Evolutionary conservation across 2,888 invertebrate species (phyloP), one percentile per base, ranked within the genome.

Genomic region (Latrodectus elegans): DNA sequence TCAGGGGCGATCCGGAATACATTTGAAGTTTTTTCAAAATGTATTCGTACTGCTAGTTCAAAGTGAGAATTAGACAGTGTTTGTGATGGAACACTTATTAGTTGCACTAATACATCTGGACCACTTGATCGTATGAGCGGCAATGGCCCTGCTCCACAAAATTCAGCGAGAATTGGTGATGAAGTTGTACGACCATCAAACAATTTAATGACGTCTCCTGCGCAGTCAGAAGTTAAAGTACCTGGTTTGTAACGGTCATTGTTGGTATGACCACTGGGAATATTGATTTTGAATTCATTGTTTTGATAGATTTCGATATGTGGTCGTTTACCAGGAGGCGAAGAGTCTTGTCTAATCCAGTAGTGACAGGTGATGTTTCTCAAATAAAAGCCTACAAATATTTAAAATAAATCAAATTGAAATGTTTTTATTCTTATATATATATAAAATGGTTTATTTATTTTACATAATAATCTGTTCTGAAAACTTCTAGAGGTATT

Each of bases 321-420:
- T 87, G 95, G 95, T 91, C 96, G 95, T 92, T 95, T 95, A 90
- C 95, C 95, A 71, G 96, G 96, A 15, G 97, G 97, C 89, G 96
- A 95, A 91, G 95, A 95, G 92, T 96, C 95, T 92, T 97, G 97
- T 49, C 96, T 94, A 90, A 97, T 93, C 90, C 96, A 96, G 94
- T 97, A 96, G 92, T 96, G 95, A 92, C 98, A 98, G 90, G 96
- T 96, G 89, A 97, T 95, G 92, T 97, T 96, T 87, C 96, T 93
- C 9, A 97, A 96, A 92, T 97, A 97, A 90, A 96, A 95, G 79
- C 97, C 86, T 87, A 26, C 8, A 70, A 78, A 11, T 11, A 22
- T 55, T 10, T 51, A 51, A 15, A 51, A 71, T 49, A 14, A 71
- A 71, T 51, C 12, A 49, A 71, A 0, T 12, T n/a, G 9, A 15